Percentiles rank a stretch among this genome's conserved stretches.
phyloP scores from a whole-genome alignment of 2,797 vertebrate species.

The Eidolon dupreanum region DNA sequence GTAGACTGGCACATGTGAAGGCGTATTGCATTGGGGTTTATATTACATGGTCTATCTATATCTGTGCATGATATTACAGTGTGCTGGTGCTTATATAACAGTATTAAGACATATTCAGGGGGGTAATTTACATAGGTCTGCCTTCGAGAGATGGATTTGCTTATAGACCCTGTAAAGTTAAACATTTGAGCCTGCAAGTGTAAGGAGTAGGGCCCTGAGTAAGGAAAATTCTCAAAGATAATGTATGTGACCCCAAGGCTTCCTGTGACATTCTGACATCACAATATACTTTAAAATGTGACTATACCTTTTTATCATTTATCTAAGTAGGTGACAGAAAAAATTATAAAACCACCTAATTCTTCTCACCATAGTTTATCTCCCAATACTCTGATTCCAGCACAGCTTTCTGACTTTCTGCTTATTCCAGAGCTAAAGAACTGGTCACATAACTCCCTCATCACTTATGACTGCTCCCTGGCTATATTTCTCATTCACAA shows the following conservation, averaged over 20 bases:
- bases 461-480: not conserved
- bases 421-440: not conserved
- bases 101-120: not conserved
- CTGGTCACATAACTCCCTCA: not conserved
- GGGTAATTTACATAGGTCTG: not conserved
- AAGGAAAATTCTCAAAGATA: not conserved
- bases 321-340: not conserved
- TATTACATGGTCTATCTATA: not conserved
- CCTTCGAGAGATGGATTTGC: slow-evolving; percentile 1
- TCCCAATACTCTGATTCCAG: not conserved
- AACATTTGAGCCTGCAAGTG: not conserved
- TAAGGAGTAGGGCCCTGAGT: not conserved
- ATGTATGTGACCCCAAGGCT: not conserved
- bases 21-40: not conserved
- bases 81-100: not conserved
- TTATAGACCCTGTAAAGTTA: not conserved
- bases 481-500: not conserved
- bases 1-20: not conserved
- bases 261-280: not conserved
- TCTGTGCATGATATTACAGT: not conserved
- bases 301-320: not conserved
- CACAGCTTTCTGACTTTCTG: not conserved
- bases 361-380: not conserved
- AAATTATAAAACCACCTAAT: not conserved
- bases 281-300: not conserved